Percentiles rank a stretch among this genome's conserved stretches.
phyloP scores from a whole-genome alignment of 2,888 invertebrate species.

The Hofmannophila pseudospretella region DNA sequence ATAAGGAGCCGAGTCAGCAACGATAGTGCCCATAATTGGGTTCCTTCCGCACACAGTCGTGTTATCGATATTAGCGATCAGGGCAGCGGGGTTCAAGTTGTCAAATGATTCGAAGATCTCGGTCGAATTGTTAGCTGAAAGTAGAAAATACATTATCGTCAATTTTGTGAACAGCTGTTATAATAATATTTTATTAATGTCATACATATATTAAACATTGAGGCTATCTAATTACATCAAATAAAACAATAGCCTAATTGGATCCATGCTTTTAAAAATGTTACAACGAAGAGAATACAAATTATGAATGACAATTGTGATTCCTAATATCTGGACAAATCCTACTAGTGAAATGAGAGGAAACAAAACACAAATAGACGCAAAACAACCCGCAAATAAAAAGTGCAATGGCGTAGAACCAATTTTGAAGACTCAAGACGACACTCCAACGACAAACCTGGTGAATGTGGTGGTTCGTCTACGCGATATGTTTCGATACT shows the following conservation, averaged over 20 bases:
- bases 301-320: too few relatives aligned
- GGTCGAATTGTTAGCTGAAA: constrained; percentile 61
- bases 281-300: too few relatives aligned
- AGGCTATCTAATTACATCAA: too few relatives aligned
- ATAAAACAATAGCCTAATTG: too few relatives aligned
- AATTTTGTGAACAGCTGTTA: constrained; percentile 1
- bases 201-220: too few relatives aligned
- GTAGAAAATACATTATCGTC: constrained; percentile 4
- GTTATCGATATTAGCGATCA: constrained; percentile 76
- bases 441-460: constrained; percentile 76
- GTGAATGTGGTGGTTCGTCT: constrained; percentile 72
- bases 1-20: constrained; percentile 95
- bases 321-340: too few relatives aligned
- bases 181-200: too few relatives aligned
- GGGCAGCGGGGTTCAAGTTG: constrained; percentile 77
- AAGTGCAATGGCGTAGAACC: constrained; percentile 58
- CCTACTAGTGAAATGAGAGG: not conserved
- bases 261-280: not conserved
- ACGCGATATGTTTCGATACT: constrained; percentile 70
- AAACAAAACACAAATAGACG: constrained; percentile 30
- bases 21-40: constrained; percentile 95
- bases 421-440: constrained; percentile 53
- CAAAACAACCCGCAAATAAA: constrained; percentile 51
- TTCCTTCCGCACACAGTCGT: constrained; percentile 85
- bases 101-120: constrained; percentile 78